Conservation (phyloP, 2,113 vertebrate species). For the Bubo scandiacus region DNA sequence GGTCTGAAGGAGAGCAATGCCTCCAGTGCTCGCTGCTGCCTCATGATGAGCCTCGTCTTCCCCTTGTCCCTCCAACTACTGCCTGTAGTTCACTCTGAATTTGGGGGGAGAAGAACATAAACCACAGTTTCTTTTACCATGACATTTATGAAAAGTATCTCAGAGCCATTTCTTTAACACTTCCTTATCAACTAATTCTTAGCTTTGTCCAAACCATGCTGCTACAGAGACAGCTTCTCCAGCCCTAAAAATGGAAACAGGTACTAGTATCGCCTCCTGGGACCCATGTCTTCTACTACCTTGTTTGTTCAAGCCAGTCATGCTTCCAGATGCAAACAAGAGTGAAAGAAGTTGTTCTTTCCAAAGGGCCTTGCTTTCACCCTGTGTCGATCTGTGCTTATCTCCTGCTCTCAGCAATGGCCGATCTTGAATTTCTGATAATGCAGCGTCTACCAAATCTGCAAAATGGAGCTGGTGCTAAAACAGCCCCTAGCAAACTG, state of each 20-base stretch:
- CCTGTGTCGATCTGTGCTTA: not conserved
- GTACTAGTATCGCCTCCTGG: not conserved
- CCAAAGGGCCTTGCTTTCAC: not conserved
- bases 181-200: not conserved
- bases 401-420: not conserved
- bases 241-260: not conserved
- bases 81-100: not conserved
- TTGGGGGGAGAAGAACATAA: accelerated
- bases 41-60: accelerated
- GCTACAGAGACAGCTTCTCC: not conserved
- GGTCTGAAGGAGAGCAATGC: not conserved
- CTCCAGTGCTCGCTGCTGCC: accelerated
- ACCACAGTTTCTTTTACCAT: not conserved
- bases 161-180: not conserved
- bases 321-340: not conserved
- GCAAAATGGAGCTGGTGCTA: accelerated
- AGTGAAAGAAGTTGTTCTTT: not conserved
- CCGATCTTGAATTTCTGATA: not conserved
- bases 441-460: accelerated
- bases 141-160: no score
- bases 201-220: not conserved
- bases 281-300: not conserved
- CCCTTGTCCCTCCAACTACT: accelerated
- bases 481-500: not conserved
- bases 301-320: not conserved